These are phyloP conservation scores for Atta cephalotes DNA, from an alignment of 1,140 invertebrate genomes.

Conservation along the genomic window DNA sequence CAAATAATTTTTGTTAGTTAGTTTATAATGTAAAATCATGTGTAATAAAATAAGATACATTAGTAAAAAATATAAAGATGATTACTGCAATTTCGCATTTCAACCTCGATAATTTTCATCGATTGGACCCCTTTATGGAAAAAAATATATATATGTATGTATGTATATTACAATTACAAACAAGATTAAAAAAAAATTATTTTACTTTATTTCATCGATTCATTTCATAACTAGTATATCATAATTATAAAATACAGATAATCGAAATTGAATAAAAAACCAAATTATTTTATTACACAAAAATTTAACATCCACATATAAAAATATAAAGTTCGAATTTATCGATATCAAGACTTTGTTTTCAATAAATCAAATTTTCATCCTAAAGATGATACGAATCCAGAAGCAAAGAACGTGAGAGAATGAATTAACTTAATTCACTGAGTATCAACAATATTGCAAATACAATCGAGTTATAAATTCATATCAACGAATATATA, in stretches of 20 bases:
- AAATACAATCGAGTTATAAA: conserved; percentile 11
- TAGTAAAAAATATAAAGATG: neutral
- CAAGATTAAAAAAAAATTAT: neutral
- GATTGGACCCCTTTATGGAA: neutral
- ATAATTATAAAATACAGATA: neutral
- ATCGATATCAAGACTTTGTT: neutral
- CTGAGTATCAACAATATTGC: neutral
- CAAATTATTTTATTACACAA: neutral
- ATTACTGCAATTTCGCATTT: neutral
- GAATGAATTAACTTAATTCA: neutral
- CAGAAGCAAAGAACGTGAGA: neutral
- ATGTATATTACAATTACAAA: neutral
- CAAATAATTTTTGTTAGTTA: neutral
- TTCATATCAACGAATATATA: neutral
- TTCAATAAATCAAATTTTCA: no score
- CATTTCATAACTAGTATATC: neutral
- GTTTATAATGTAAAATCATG: neutral
- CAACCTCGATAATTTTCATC: neutral
- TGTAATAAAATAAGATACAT: neutral
- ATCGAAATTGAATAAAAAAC: neutral
- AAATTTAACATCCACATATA: neutral
- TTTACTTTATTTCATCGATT: neutral
- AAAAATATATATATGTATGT: no score
- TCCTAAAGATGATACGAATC: neutral
- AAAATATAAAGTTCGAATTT: neutral